Evolutionary conservation across 2,113 vertebrate species (phyloP).

Genomic region (Nesospiza acunhae): DNA sequence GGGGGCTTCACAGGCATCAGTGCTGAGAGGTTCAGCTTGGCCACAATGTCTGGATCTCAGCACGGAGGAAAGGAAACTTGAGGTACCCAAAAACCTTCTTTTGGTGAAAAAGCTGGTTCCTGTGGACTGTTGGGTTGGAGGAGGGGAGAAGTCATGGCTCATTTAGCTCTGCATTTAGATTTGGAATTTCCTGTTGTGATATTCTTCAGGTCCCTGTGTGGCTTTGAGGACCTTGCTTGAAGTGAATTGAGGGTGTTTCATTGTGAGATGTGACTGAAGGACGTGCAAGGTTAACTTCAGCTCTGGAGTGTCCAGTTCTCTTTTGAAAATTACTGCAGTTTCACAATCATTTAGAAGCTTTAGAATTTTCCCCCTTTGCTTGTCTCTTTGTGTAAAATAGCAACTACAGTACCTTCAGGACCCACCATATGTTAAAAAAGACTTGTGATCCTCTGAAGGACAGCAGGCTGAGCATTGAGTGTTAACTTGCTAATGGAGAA

Average conservation of each 20-base stretch:
- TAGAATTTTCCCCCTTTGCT: background rate
- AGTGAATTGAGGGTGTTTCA: background rate
- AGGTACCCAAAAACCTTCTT: slow-evolving; percentile 38
- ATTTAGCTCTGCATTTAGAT: background rate
- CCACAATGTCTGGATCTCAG: background rate
- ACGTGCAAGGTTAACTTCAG: background rate
- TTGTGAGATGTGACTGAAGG: slow-evolving; percentile 6
- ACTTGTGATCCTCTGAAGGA: background rate
- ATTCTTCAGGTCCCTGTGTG: background rate
- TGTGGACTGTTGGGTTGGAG: background rate
- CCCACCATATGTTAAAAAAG: background rate
- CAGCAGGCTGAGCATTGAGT: background rate
- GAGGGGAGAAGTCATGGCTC: background rate
- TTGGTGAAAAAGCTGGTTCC: background rate
- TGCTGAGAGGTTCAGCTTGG: background rate
- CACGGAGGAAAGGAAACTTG: background rate
- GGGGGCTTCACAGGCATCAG: background rate
- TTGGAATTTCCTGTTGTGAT: background rate
- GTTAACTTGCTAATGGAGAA: background rate
- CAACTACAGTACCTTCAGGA: slow-evolving; percentile 11
- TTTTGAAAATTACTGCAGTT: slow-evolving; percentile 12
- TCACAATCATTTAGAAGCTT: background rate
- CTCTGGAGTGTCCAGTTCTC: background rate
- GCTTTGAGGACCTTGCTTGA: background rate
- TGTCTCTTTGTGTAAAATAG: background rate